phyloP scores from a whole-genome alignment of 2,888 invertebrate genomes.

The Acanthosepion esculentum region DNA sequence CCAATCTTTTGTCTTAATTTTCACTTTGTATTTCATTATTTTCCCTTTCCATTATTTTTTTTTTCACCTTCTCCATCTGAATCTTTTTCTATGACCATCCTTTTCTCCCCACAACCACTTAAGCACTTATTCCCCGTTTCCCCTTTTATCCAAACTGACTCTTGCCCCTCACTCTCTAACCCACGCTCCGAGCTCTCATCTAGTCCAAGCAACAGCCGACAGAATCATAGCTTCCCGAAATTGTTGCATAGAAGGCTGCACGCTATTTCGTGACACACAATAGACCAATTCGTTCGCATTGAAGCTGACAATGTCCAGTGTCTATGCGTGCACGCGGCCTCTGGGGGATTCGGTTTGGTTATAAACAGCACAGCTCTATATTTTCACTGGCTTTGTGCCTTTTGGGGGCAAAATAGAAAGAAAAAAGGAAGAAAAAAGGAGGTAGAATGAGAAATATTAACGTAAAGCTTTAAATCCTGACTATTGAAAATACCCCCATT shows the following conservation, averaged over 20 bases:
- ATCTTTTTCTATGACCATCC: neutral
- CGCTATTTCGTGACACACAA: constrained; percentile 8
- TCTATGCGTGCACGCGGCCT: neutral
- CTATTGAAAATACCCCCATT: too few relatives aligned
- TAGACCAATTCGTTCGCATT: neutral
- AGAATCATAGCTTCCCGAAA: neutral
- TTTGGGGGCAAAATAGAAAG: neutral
- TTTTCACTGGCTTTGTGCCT: neutral
- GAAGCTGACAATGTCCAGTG: neutral
- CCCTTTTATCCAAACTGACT: neutral
- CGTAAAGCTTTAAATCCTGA: too few relatives aligned
- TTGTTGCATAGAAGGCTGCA: neutral
- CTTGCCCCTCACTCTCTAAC: neutral
- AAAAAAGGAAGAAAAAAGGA: neutral
- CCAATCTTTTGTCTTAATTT: neutral
- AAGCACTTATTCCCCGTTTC: neutral
- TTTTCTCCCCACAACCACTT: neutral
- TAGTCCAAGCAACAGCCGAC: neutral
- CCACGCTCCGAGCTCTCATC: neutral
- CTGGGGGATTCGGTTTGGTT: neutral
- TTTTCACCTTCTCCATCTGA: neutral
- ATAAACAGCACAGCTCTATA: neutral
- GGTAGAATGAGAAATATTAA: neutral
- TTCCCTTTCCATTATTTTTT: neutral
- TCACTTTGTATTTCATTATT: neutral